These are phyloP conservation scores for Synchiropus splendidus DNA, from an alignment of 2,113 vertebrate species.

Conservation along the genomic window DNA sequence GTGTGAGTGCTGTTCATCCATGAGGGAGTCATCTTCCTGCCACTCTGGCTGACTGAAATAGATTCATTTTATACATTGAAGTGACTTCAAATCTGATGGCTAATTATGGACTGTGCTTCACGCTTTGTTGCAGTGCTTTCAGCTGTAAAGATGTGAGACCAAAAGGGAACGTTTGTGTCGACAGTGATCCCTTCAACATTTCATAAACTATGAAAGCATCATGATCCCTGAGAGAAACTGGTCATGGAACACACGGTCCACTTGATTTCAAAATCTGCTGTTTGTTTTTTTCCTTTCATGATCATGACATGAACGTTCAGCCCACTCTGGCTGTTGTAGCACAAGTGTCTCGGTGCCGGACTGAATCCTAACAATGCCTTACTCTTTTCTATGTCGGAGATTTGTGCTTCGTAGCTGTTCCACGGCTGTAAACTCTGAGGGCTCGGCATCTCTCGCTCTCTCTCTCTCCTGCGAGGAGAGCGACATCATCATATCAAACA, in stretches of 20 bases:
- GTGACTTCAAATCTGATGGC: too few species aligned
- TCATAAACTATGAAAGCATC: too few species aligned
- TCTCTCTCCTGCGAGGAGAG: constrained; percentile 4
- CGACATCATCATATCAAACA: constrained; percentile 28
- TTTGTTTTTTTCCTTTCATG: neutral
- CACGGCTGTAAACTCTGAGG: constrained; percentile 46
- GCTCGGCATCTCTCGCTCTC: constrained; percentile 29
- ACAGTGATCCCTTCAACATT: too few species aligned
- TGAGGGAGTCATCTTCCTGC: too few species aligned
- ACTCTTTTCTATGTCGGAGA: constrained; percentile 78
- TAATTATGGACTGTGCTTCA: too few species aligned
- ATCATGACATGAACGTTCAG: constrained; percentile 17
- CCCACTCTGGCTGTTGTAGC: constrained; percentile 49
- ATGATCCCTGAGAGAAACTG: too few species aligned
- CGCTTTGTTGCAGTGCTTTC: too few species aligned
- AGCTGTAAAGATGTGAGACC: too few species aligned
- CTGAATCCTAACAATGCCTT: constrained; percentile 78
- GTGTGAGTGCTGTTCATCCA: too few species aligned
- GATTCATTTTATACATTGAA: too few species aligned
- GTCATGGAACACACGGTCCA: neutral
- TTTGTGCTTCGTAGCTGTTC: constrained; percentile 42
- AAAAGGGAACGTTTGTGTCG: too few species aligned
- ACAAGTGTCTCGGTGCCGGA: constrained; percentile 74
- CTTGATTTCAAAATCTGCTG: constrained; percentile 6
- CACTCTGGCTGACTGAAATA: too few species aligned